A percentile compares a stretch with the other conserved stretches of the same genome.
Evolutionary conservation across 2,113 vertebrate genomes (phyloP).

Genomic region (Megaleporinus macrocephalus): DNA sequence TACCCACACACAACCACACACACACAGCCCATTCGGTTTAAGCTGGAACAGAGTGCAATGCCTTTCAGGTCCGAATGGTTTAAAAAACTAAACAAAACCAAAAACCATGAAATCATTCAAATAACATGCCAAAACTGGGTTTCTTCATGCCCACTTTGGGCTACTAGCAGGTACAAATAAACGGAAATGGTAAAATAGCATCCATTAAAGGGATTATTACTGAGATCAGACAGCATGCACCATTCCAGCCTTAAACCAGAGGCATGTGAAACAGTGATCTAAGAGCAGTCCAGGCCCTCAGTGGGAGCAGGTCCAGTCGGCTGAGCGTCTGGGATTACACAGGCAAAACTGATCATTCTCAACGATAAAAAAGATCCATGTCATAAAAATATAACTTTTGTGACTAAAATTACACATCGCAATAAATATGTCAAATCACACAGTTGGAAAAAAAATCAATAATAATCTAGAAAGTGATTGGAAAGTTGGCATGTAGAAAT

Average conservation of each 20-base stretch:
- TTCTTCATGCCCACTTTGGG: conserved; percentile 50
- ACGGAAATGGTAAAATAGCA: conserved; percentile 5
- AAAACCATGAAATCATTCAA: neutral
- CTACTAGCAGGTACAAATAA: conserved; percentile 47
- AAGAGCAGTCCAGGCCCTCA: conserved; percentile 19
- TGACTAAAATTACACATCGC: conserved; percentile 67
- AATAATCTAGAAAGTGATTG: conserved; percentile 55
- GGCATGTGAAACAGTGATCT: neutral
- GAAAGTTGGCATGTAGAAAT: conserved; percentile 63
- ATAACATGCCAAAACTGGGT: conserved; percentile 16
- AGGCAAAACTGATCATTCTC: conserved; percentile 58
- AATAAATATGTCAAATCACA: conserved; percentile 75
- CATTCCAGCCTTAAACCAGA: conserved; percentile 27
- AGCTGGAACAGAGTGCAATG: conserved; percentile 18
- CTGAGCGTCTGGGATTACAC: conserved; percentile 54
- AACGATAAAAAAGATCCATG: conserved; percentile 53
- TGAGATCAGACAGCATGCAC: conserved; percentile 14
- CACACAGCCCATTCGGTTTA: conserved; percentile 2
- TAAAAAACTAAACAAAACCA: too few species aligned
- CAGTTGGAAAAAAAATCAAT: conserved; percentile 31
- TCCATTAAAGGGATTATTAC: conserved; percentile 53
- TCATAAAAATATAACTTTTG: conserved; percentile 73
- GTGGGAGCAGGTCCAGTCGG: conserved; percentile 23
- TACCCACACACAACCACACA: neutral
- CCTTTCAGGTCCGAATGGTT: conserved; percentile 29